Evolutionary conservation across 2,888 invertebrate species (phyloP).

Genomic region (Mystacides longicornis): DNA sequence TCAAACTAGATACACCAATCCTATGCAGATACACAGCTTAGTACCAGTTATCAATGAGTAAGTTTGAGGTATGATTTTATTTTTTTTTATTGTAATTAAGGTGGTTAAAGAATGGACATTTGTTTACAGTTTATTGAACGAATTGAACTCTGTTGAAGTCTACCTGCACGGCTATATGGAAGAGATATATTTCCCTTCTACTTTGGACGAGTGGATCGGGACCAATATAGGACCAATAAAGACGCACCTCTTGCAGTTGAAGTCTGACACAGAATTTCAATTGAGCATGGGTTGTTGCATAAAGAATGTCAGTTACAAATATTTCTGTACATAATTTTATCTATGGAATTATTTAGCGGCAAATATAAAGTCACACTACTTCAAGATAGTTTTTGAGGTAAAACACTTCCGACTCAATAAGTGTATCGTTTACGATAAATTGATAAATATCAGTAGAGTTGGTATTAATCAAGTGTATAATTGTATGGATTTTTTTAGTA

Average conservation of each 20-base stretch:
- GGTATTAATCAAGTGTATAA: too few relatives aligned
- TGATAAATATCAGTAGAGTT: too few relatives aligned
- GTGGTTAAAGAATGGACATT: too few relatives aligned
- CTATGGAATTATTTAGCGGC: too few relatives aligned
- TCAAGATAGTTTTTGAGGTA: too few relatives aligned
- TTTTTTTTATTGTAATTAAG: neutral
- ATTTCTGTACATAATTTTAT: neutral
- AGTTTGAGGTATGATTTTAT: constrained; percentile 29
- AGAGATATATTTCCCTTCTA: constrained; percentile 49
- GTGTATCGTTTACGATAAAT: too few relatives aligned
- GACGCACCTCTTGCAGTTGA: constrained; percentile 42
- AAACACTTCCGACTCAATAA: too few relatives aligned
- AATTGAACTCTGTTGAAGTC: constrained; percentile 46
- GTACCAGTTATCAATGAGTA: constrained; percentile 51
- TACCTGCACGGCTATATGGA: constrained; percentile 47
- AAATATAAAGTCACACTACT: too few relatives aligned
- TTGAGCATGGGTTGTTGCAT: constrained; percentile 40
- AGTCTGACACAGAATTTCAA: constrained; percentile 46
- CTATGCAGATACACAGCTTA: constrained; percentile 56
- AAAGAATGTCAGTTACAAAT: neutral
- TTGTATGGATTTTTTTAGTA: too few relatives aligned
- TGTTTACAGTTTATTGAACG: constrained; percentile 41
- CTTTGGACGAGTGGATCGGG: constrained; percentile 54
- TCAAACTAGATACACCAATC: constrained; percentile 55
- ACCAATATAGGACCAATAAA: constrained; percentile 49